Conservation (phyloP, 1,140 invertebrate species). For the Chymomyza costata region DNA sequence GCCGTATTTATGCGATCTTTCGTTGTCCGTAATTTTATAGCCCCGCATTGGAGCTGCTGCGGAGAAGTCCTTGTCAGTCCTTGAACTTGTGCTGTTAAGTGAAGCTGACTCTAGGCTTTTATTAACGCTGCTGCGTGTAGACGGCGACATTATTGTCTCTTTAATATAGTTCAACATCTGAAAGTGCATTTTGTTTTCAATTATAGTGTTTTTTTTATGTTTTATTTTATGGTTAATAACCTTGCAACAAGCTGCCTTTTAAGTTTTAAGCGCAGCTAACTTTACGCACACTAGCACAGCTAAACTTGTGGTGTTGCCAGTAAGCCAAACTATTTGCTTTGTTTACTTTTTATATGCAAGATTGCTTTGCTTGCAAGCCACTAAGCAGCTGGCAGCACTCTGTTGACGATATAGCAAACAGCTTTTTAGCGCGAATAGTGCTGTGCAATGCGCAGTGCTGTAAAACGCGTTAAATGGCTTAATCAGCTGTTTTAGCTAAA, state of each 20-base stretch:
- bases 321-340: too few relatives aligned
- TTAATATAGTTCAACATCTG: conserved; percentile 63
- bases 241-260: conserved; percentile 60
- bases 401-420: too few relatives aligned
- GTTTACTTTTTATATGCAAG: too few relatives aligned
- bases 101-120: conserved; percentile 18
- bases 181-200: conserved; percentile 9
- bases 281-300: too few relatives aligned
- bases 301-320: too few relatives aligned
- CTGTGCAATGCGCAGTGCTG: too few relatives aligned
- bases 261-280: conserved; percentile 9
- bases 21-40: conserved; percentile 83
- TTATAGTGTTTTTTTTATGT: neutral
- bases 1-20: conserved; percentile 80
- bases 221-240: conserved; percentile 14
- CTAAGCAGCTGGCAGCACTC: too few relatives aligned
- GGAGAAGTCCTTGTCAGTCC: neutral
- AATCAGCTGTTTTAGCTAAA: conserved; percentile 49
- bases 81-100: conserved; percentile 25
- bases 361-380: too few relatives aligned
- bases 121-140: conserved; percentile 48
- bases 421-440: too few relatives aligned
- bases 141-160: conserved; percentile 61
- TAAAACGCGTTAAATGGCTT: neutral
- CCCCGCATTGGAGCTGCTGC: conserved; percentile 78